phyloP scores from a whole-genome alignment of 2,797 vertebrate genomes.

The Choloepus didactylus region DNA sequence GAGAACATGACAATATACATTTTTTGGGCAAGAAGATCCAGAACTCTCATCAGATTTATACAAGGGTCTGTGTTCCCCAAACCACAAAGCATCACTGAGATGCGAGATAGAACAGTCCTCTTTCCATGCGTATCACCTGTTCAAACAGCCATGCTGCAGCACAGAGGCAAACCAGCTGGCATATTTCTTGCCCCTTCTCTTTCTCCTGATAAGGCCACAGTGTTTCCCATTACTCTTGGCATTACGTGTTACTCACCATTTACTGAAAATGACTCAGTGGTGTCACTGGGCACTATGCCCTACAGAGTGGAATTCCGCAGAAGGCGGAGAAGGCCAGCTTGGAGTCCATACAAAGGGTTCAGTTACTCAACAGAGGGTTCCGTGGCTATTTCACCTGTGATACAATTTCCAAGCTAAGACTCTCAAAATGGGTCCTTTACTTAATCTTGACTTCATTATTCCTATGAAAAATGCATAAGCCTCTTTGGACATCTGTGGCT shows the following conservation, averaged over 20 bases:
- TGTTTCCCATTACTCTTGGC: neutral
- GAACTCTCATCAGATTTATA: neutral
- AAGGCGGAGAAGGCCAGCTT: neutral
- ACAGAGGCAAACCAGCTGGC: too few relatives aligned
- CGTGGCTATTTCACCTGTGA: neutral
- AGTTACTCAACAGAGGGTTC: neutral
- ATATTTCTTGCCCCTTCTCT: neutral
- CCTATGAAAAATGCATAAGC: neutral
- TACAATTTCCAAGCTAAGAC: neutral
- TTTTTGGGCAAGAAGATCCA: neutral
- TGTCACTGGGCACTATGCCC: neutral
- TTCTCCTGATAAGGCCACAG: neutral
- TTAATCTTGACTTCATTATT: neutral
- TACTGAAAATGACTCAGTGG: neutral
- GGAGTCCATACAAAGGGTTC: neutral
- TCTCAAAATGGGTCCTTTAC: constrained; percentile 6
- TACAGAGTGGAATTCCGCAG: neutral
- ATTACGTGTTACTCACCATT: neutral
- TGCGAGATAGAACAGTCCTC: neutral
- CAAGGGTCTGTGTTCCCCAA: neutral
- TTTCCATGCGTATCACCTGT: neutral
- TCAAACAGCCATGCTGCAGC: neutral
- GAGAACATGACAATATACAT: neutral
- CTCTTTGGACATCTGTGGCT: neutral
- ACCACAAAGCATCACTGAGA: neutral